Evolutionary conservation across 1,140 invertebrate species (phyloP), one percentile per base, ranked within the genome.

Genomic region (Octopus sinensis): DNA sequence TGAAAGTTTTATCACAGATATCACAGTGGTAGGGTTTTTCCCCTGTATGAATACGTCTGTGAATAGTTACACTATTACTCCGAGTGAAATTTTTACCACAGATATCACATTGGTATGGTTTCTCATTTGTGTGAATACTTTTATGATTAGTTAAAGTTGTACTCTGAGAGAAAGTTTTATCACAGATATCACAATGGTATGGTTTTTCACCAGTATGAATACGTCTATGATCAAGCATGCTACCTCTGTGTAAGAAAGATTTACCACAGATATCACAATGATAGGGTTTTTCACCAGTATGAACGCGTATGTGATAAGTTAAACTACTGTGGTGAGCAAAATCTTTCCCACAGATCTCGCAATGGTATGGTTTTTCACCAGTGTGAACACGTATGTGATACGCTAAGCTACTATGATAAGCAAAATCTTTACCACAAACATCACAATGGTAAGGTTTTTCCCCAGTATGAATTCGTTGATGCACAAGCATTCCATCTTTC

Each of bases 371-470:
- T 77, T 80, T 84, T 43, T 75, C 75, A 51, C 78, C 81, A 17
- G 52, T 80, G 23, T 84, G 84, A n/a, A 79, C 68, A 54, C 56
- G 23, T 54, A 78, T 83, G 51, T 84, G 84, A 17, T 78, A 62
- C 4, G 30, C 62, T 23, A 84, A 53, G 53, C 80, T 80, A 71
- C 56, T 68, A 4, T 78, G 53, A 6, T 68, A 53, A 6, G 54
- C 54, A 91, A 99, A 99, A 1, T 96, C 96, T 90, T 99, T 99
- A 51, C 96, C 95, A 89, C 98, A 99, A 85, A 98, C 97, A 91
- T 99, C 97, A 91, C 98, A 99, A 71, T 96, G 95, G 90, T 98
- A 99, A 2, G 98, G 97, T 80, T 97, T 91, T 91, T 99, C 97
- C 90, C 99, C 96, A 23, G 98, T 99, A 87, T 99, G 97, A 7